Percentiles rank a stretch among this genome's conserved stretches.
Conservation (phyloP, 2,797 vertebrate genomes). For the Sparidentex hasta region DNA sequence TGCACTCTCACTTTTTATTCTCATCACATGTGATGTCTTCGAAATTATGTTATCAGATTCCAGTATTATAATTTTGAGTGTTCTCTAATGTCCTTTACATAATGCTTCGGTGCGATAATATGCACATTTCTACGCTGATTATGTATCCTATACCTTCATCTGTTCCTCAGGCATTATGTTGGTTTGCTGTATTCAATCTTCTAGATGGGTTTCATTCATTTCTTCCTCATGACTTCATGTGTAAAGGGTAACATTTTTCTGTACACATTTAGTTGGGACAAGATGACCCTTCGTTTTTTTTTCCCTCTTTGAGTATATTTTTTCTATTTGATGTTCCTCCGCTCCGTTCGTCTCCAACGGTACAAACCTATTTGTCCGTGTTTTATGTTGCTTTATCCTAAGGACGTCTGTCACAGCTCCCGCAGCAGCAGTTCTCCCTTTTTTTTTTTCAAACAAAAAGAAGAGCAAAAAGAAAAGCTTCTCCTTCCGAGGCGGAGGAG, state of each 20-base stretch:
- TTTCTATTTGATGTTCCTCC: background rate
- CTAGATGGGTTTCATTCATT: background rate
- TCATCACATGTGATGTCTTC: background rate
- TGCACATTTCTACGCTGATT: background rate
- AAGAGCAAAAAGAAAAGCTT: slow-evolving; percentile 17
- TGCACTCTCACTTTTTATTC: background rate
- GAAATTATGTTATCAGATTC: background rate
- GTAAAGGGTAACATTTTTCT: background rate
- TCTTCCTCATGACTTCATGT: background rate
- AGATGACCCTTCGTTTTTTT: background rate
- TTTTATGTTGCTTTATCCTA: background rate
- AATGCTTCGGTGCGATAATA: background rate
- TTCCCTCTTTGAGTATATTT: no score
- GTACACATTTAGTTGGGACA: background rate
- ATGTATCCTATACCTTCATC: slow-evolving; percentile 1
- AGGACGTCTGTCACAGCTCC: background rate
- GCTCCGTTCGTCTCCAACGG: background rate
- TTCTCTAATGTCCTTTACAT: background rate
- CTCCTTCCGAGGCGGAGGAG: slow-evolving; percentile 19
- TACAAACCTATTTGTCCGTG: background rate
- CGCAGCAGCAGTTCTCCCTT: slow-evolving; percentile 23
- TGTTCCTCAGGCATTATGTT: background rate
- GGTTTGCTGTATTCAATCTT: background rate
- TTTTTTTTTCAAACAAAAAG: slow-evolving; percentile 15
- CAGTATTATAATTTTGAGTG: background rate